Evolutionary conservation across 2,113 vertebrate genomes (phyloP).

Genomic region (Tragelaphus buxtoni): DNA sequence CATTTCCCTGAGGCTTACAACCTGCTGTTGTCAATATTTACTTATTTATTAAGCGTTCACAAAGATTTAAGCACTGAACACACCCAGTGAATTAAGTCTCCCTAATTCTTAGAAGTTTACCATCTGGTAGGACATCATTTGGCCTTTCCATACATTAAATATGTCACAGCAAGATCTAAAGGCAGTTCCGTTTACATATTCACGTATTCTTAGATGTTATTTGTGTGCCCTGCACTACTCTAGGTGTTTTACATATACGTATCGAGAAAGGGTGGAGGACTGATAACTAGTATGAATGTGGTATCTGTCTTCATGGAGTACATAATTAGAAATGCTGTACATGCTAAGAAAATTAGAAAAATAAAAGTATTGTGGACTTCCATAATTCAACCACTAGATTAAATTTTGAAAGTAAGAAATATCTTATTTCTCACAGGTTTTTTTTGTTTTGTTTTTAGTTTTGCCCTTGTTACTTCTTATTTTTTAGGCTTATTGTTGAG

Average conservation of each 20-base stretch:
- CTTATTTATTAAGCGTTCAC: conserved; percentile 44
- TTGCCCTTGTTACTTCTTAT: not conserved
- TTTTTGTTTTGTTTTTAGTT: not conserved
- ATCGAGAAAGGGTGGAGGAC: not conserved
- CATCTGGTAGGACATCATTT: not conserved
- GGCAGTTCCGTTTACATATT: not conserved
- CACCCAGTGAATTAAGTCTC: not conserved
- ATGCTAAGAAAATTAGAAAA: not conserved
- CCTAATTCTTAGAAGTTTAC: not conserved
- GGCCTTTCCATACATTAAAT: not conserved
- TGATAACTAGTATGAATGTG: not conserved
- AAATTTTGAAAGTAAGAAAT: not conserved
- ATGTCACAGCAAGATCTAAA: not conserved
- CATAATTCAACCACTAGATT: not conserved
- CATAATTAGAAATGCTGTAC: not conserved
- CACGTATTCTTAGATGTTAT: not conserved
- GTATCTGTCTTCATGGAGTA: not conserved
- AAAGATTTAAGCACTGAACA: conserved; percentile 16
- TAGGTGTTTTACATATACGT: not conserved
- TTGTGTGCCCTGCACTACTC: not conserved
- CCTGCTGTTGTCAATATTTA: conserved; percentile 46
- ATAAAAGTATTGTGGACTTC: not conserved
- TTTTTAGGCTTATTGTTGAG: not conserved
- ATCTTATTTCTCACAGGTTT: not conserved
- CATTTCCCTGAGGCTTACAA: conserved; percentile 1